These are phyloP conservation scores for Lepisosteus oculatus DNA, from an alignment of 2,113 vertebrate species.

Conservation along the genomic window DNA sequence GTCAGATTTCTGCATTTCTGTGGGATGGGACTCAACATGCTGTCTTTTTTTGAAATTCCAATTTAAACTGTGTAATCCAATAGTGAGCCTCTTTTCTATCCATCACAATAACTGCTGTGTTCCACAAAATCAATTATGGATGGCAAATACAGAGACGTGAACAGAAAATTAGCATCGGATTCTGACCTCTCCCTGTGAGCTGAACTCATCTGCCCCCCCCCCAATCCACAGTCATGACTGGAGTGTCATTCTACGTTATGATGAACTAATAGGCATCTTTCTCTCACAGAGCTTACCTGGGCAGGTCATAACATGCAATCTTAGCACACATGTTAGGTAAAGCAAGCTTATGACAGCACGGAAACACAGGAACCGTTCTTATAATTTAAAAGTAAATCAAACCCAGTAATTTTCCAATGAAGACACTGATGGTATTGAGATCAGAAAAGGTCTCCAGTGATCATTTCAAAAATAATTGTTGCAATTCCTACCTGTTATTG, in stretches of 20 bases:
- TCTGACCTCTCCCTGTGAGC: constrained; percentile 10
- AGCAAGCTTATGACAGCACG: neutral
- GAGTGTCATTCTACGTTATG: no score
- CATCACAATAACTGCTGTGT: constrained; percentile 24
- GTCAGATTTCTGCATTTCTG: constrained; percentile 36
- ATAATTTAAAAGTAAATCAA: no score
- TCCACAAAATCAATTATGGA: constrained; percentile 21
- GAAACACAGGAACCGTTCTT: no score
- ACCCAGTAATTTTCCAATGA: no score
- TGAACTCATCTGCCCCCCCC: neutral
- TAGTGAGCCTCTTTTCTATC: constrained; percentile 12
- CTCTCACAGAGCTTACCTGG: constrained; percentile 15
- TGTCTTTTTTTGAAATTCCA: constrained; percentile 18
- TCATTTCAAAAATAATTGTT: no score
- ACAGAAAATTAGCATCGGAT: constrained; percentile 4
- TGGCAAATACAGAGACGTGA: neutral
- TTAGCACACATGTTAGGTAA: constrained; percentile 22
- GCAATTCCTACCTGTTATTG: no score
- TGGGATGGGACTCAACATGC: constrained; percentile 50
- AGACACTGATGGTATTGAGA: no score
- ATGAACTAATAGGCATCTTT: neutral
- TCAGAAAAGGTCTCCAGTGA: no score
- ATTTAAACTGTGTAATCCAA: constrained; percentile 26
- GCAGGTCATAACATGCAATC: constrained; percentile 36
- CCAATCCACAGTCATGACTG: no score